phyloP scores from a whole-genome alignment of 2,113 vertebrate genomes.

The Probosciger aterrimus region DNA sequence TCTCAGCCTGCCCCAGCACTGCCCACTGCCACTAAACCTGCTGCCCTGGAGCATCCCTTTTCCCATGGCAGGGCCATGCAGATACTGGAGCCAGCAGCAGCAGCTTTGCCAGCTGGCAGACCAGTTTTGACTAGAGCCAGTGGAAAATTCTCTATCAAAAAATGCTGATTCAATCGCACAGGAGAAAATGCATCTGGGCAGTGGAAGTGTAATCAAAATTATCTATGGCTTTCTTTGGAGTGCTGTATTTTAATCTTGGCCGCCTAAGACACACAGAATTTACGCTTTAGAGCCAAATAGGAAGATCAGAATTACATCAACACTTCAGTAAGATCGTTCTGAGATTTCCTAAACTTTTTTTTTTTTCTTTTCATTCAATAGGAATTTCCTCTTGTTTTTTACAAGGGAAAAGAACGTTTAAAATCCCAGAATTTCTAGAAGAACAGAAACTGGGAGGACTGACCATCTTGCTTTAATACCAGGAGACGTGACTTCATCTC shows the following conservation, averaged over 20 bases:
- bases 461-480: neutral
- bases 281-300: neutral
- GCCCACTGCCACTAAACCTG: neutral
- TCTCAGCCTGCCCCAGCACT: neutral
- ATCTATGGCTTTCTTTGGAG: slow-evolving; percentile 24
- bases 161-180: slow-evolving; percentile 8
- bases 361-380: neutral
- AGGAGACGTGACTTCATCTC: neutral
- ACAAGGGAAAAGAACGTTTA: neutral
- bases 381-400: neutral
- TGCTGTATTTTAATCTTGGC: neutral
- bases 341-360: neutral
- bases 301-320: neutral
- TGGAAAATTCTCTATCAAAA: slow-evolving; percentile 10
- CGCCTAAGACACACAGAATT: neutral
- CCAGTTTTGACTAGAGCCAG: neutral
- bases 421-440: neutral
- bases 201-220: slow-evolving; percentile 37
- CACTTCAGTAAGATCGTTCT: neutral
- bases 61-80: neutral
- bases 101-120: slow-evolving; percentile 11
- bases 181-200: neutral
- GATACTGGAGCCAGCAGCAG: neutral
- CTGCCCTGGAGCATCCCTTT: neutral
- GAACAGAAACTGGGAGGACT: neutral